phyloP scores from a whole-genome alignment of 2,888 invertebrate species.

The Esperia sulphurella region DNA sequence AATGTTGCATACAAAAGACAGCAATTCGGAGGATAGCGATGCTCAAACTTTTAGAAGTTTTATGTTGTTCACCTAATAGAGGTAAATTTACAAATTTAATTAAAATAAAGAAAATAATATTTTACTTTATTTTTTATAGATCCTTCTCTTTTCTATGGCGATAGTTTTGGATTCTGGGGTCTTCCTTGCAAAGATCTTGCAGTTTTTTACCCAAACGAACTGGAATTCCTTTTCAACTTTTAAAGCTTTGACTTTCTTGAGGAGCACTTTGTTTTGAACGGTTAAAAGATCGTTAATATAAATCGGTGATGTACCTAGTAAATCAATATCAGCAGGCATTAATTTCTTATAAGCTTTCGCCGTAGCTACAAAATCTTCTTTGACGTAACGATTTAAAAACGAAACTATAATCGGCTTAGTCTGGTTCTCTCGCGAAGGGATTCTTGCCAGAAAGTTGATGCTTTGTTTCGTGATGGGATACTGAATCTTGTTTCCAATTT shows the following conservation, averaged over 20 bases:
- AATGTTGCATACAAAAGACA: no score
- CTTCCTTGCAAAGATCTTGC: background rate
- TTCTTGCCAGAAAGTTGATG: conserved; percentile 12
- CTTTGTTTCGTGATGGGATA: conserved; percentile 1
- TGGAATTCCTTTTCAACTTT: background rate
- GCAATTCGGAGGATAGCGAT: no score
- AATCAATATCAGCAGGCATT: background rate
- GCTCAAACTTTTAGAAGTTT: no score
- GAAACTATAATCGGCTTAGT: no score
- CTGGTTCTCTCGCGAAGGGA: conserved; percentile 8
- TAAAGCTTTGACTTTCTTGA: background rate
- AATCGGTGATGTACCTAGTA: background rate
- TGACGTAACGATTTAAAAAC: conserved; percentile 15
- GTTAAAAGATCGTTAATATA: conserved; percentile 1
- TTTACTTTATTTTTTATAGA: no score
- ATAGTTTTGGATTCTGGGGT: background rate
- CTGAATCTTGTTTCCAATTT: conserved; percentile 3
- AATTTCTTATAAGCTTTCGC: background rate
- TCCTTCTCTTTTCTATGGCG: background rate
- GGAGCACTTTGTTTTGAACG: background rate
- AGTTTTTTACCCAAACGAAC: background rate
- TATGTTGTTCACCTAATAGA: no score
- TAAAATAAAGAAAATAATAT: no score
- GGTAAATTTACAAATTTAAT: no score
- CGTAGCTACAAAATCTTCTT: conserved; percentile 14